Evolutionary conservation across 2,113 vertebrate species (phyloP).

Genomic region (Dendrocopos noguchii): DNA sequence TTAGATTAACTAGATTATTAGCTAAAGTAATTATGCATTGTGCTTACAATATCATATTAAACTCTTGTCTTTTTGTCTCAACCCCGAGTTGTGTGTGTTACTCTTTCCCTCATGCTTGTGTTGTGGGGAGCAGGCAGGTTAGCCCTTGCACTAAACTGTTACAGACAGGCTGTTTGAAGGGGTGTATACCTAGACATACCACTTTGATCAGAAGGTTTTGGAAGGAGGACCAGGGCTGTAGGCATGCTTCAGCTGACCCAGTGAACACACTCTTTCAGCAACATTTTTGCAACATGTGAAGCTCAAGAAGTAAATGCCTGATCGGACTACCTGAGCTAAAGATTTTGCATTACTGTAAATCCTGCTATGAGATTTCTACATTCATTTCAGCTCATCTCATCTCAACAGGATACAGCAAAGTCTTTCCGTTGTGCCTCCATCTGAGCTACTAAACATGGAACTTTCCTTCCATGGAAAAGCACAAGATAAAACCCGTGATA

Average conservation of each 20-base stretch:
- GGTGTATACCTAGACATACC: background rate
- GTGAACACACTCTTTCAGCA: background rate
- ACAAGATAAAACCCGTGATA: background rate
- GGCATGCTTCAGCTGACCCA: background rate
- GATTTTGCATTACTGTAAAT: background rate
- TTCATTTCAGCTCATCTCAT: background rate
- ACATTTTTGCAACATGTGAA: background rate
- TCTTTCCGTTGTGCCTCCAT: background rate
- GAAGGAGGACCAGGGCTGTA: background rate
- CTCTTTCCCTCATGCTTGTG: too few species aligned
- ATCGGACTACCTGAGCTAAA: background rate
- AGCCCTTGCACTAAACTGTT: too few species aligned
- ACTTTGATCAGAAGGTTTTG: background rate
- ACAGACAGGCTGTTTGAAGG: background rate
- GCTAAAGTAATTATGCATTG: too few species aligned
- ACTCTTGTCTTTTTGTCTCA: too few species aligned
- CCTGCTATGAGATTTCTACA: background rate
- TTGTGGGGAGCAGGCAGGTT: too few species aligned
- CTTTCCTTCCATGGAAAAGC: background rate
- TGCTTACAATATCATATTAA: too few species aligned
- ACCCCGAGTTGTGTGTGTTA: too few species aligned
- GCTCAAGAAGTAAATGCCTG: background rate
- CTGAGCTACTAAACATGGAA: background rate
- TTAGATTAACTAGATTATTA: too few species aligned
- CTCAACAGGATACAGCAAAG: background rate